Percentiles rank a stretch among this genome's conserved stretches.
Conservation (phyloP, 2,888 invertebrate genomes). For the Tineola bisselliella region DNA sequence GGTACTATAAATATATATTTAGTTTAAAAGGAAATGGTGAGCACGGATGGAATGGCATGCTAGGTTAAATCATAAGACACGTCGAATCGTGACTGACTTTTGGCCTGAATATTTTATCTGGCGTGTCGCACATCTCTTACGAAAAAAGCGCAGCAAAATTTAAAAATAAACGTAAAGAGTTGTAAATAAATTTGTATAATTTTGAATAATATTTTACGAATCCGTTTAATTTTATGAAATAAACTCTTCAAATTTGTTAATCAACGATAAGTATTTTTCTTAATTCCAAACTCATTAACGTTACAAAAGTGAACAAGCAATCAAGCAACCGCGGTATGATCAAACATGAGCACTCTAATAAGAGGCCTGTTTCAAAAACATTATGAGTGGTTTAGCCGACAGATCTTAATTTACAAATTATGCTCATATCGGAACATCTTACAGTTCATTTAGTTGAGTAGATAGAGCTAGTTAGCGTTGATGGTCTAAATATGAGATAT, state of each 20-base stretch:
- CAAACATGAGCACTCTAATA: constrained; percentile 25
- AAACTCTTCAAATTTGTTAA: background rate
- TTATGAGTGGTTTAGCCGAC: constrained; percentile 30
- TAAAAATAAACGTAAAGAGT: background rate
- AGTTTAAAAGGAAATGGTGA: background rate
- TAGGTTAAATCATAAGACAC: constrained; percentile 9
- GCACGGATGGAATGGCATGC: constrained; percentile 1
- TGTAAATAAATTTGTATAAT: background rate
- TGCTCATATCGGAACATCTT: constrained; percentile 35
- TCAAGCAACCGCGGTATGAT: constrained; percentile 5
- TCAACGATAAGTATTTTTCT: background rate
- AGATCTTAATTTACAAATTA: constrained; percentile 51
- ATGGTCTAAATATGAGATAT: constrained; percentile 13
- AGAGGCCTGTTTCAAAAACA: constrained; percentile 47
- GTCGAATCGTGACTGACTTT: constrained; percentile 54
- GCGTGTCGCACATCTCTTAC: constrained; percentile 29
- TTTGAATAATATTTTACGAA: background rate
- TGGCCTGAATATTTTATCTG: constrained; percentile 59
- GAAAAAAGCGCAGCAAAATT: background rate
- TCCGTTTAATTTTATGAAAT: background rate
- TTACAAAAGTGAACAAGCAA: background rate
- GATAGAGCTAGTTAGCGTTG: constrained; percentile 28
- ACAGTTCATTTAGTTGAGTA: constrained; percentile 25
- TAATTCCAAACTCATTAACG: background rate
- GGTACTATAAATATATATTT: background rate